Conservation (phyloP, 1,140 invertebrate genomes). For the Physella acuta region DNA sequence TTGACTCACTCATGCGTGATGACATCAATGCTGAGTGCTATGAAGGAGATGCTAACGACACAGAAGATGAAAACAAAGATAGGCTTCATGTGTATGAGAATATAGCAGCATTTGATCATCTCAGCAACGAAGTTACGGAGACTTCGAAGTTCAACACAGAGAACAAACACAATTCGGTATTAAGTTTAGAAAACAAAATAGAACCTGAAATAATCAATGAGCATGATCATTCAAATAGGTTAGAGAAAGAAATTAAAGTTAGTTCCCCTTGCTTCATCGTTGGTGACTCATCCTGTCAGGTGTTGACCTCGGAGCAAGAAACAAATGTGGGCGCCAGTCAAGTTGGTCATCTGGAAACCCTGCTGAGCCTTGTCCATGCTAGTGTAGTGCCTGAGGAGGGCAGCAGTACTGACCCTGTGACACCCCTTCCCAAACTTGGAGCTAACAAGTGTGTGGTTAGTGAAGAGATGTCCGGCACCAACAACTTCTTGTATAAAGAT, state of each 20-base stretch:
- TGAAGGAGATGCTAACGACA: neutral
- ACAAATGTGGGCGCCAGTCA: too few species aligned
- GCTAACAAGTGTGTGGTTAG: too few species aligned
- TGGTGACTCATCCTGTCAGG: neutral
- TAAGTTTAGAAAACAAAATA: neutral
- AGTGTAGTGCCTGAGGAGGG: too few species aligned
- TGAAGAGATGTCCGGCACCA: too few species aligned
- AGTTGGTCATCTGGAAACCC: too few species aligned
- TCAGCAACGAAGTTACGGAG: neutral
- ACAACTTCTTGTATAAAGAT: too few species aligned
- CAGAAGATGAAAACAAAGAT: neutral
- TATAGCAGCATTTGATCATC: slow-evolving; percentile 5
- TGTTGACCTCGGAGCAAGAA: neutral
- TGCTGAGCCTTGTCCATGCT: too few species aligned
- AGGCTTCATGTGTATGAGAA: neutral
- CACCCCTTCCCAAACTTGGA: too few species aligned
- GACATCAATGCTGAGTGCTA: neutral
- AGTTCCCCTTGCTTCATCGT: too few species aligned
- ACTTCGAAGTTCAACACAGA: neutral
- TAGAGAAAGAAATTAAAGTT: neutral
- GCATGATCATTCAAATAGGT: neutral
- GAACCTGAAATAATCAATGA: neutral
- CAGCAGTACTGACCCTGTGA: too few species aligned
- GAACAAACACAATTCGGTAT: neutral
- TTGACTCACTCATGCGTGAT: neutral